Conservation (phyloP, 2,797 vertebrate species). For the Chaenodraco wilsoni region DNA sequence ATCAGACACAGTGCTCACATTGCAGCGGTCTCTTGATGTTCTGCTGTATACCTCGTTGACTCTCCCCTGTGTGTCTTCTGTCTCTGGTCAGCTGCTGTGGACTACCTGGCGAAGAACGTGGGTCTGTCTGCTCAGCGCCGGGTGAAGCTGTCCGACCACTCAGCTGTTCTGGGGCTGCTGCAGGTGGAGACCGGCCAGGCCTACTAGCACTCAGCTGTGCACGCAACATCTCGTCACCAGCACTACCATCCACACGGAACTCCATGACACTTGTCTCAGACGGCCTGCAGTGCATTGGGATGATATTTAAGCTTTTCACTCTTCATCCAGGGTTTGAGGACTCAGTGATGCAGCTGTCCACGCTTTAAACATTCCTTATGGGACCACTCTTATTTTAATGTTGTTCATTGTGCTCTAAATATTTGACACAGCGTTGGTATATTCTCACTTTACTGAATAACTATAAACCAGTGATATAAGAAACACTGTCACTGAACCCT, state of each 20-base stretch:
- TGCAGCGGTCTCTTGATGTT: too few relatives aligned
- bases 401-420: conserved; percentile 14
- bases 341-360: conserved; percentile 22
- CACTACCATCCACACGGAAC: conserved; percentile 38
- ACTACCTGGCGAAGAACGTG: conserved; percentile 97
- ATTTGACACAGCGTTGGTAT: background rate
- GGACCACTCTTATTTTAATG: conserved; percentile 24
- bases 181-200: conserved; percentile 97
- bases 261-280: conserved; percentile 28
- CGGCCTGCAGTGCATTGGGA: conserved; percentile 1
- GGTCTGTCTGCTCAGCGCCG: conserved; percentile 93
- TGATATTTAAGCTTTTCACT: conserved; percentile 35
- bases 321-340: conserved; percentile 19
- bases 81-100: conserved; percentile 85
- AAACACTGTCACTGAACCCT: background rate
- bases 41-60: background rate
- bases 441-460: conserved; percentile 3
- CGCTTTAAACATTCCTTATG: conserved; percentile 54
- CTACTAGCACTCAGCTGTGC: conserved; percentile 80
- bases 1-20: too few relatives aligned
- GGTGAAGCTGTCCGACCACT: conserved; percentile 96
- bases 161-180: conserved; percentile 93
- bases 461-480: conserved; percentile 3
- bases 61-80: conserved; percentile 11
- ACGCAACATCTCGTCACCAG: conserved; percentile 66